These are phyloP conservation scores for Latrodectus hesperus DNA, from an alignment of 2,888 invertebrate genomes.

Conservation along the genomic window DNA sequence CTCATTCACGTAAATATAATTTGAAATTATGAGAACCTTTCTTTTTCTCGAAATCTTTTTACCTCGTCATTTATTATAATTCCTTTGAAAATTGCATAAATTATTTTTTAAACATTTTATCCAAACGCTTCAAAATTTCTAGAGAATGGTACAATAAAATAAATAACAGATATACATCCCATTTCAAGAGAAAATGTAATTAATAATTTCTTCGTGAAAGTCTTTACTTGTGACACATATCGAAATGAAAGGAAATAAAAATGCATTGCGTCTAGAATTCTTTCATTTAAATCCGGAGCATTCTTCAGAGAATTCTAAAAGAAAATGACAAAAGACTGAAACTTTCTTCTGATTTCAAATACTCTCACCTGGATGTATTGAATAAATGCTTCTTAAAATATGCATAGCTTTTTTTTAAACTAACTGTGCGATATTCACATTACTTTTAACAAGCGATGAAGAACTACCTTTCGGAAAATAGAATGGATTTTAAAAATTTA, in stretches of 20 bases:
- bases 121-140: neutral
- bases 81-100: slow-evolving; percentile 7
- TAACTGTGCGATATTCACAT: too few relatives aligned
- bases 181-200: slow-evolving; percentile 19
- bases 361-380: too few relatives aligned
- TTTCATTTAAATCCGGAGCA: slow-evolving; percentile 29
- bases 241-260: slow-evolving; percentile 23
- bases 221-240: slow-evolving; percentile 17
- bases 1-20: too few relatives aligned
- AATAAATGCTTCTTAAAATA: too few relatives aligned
- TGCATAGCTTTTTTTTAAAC: too few relatives aligned
- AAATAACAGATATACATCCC: slow-evolving; percentile 5
- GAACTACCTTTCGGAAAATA: too few relatives aligned
- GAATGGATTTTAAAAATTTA: too few relatives aligned
- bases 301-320: slow-evolving; percentile 34
- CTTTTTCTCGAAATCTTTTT: neutral
- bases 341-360: too few relatives aligned
- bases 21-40: too few relatives aligned
- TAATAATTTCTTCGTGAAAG: slow-evolving; percentile 19
- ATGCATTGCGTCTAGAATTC: slow-evolving; percentile 7
- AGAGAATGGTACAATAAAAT: neutral
- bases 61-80: slow-evolving; percentile 17
- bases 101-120: neutral
- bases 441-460: too few relatives aligned
- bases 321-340: slow-evolving; percentile 5